A percentile compares a stretch with the other conserved stretches of the same genome.
Conservation (phyloP, 2,888 invertebrate genomes). For the Brachyptera putata region DNA sequence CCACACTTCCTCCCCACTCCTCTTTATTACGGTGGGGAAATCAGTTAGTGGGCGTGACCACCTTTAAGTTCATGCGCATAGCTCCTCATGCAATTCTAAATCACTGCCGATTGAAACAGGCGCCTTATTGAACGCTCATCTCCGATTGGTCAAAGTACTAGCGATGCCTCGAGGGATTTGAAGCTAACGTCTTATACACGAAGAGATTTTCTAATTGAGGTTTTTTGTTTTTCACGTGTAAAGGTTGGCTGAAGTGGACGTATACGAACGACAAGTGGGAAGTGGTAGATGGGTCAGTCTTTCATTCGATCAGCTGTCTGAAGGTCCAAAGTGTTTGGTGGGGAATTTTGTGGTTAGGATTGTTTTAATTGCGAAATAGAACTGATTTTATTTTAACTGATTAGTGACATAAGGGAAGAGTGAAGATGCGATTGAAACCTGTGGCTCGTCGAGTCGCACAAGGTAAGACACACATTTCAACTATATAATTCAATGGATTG, state of each 20-base stretch:
- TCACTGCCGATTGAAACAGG: constrained; percentile 7
- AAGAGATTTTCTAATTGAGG: not conserved
- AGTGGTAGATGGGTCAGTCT: not conserved
- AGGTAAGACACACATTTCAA: constrained; percentile 15
- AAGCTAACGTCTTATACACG: constrained; percentile 2
- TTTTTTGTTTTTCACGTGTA: constrained; percentile 4
- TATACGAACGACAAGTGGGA: constrained; percentile 10
- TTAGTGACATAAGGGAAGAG: not conserved
- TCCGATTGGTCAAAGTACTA: not conserved
- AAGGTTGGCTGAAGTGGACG: constrained; percentile 4
- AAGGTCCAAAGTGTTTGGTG: too few relatives aligned
- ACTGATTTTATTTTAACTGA: too few relatives aligned
- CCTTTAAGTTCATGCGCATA: not conserved
- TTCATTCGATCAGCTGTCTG: not conserved
- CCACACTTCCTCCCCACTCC: constrained; percentile 7
- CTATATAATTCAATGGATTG: not conserved
- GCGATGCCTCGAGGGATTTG: constrained; percentile 7
- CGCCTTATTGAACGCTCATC: not conserved
- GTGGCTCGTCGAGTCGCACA: constrained; percentile 26
- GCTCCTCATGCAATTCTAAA: not conserved
- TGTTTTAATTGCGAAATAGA: not conserved
- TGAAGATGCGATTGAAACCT: constrained; percentile 22
- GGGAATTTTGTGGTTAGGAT: not conserved
- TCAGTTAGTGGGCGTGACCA: not conserved
- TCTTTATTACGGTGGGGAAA: not conserved